A percentile compares a stretch with the other conserved stretches of the same genome.
phyloP scores from a whole-genome alignment of 2,888 invertebrate genomes.

The Zhengitettix transpicula region DNA sequence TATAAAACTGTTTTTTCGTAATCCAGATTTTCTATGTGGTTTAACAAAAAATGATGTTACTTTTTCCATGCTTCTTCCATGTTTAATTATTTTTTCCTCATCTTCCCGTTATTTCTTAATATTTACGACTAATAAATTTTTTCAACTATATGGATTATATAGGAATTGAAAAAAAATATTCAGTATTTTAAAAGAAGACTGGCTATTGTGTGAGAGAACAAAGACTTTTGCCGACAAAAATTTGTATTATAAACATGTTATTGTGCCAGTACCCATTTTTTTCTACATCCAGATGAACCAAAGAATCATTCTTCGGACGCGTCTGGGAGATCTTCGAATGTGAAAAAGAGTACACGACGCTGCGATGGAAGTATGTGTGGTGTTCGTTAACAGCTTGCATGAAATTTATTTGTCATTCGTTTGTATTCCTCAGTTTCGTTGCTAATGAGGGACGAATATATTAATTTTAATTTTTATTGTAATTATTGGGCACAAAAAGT shows the following conservation, averaged over 20 bases:
- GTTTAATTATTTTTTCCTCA: not conserved
- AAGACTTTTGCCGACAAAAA: not conserved
- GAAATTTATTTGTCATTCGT: not conserved
- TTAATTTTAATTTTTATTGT: not conserved
- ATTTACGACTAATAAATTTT: not conserved
- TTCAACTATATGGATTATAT: not conserved
- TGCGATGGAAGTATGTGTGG: no score
- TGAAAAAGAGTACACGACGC: no score
- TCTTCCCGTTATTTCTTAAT: not conserved
- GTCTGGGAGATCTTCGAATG: no score
- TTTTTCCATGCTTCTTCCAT: not conserved
- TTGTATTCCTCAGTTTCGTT: not conserved
- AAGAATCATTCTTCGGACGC: not conserved
- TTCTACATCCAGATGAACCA: not conserved
- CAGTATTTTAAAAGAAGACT: constrained; percentile 7
- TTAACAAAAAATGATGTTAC: not conserved
- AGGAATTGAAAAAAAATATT: constrained; percentile 3
- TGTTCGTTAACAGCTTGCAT: not conserved
- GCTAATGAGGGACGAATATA: no score
- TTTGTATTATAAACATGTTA: not conserved
- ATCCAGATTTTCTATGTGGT: not conserved
- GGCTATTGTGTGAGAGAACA: constrained; percentile 2
- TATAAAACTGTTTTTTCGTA: not conserved
- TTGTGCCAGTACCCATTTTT: not conserved
- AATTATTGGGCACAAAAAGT: not conserved